A percentile compares a stretch with the other conserved stretches of the same genome.
These are phyloP conservation scores for Lepidocolaptes lacrymiger DNA, from an alignment of 2,797 vertebrate genomes.

Conservation along the genomic window DNA sequence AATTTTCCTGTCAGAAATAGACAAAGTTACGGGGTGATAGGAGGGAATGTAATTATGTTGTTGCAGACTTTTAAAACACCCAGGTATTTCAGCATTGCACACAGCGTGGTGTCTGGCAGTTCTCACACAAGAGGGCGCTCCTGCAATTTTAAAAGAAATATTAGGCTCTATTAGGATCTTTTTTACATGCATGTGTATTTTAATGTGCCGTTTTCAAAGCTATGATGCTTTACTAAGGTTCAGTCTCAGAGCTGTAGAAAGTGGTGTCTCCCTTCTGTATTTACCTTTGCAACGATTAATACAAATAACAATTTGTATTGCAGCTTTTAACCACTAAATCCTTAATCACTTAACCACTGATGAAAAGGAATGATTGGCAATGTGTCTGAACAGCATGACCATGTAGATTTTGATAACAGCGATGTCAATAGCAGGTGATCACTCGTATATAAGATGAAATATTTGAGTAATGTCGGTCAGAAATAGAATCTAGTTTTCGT, in stretches of 20 bases:
- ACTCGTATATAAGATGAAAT: background rate
- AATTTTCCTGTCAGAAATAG: background rate
- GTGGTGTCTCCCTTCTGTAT: background rate
- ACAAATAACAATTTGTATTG: background rate
- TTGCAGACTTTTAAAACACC: background rate
- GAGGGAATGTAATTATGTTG: background rate
- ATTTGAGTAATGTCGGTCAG: background rate
- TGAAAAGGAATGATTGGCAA: background rate
- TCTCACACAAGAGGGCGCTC: conserved; percentile 75
- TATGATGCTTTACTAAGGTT: background rate
- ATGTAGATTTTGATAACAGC: background rate
- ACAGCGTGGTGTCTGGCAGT: rapidly evolving
- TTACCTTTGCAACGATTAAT: background rate
- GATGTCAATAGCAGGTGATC: background rate
- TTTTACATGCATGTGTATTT: background rate
- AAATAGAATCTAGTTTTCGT: background rate
- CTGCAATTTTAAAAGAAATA: conserved; percentile 58
- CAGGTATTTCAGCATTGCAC: rapidly evolving
- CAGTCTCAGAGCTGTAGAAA: background rate
- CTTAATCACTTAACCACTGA: too few species aligned
- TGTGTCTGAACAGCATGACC: background rate
- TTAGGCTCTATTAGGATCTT: rapidly evolving
- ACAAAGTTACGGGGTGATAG: background rate
- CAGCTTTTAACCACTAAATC: background rate
- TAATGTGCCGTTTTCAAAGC: background rate